Percentiles rank a stretch among this genome's conserved stretches.
Evolutionary conservation across 2,888 invertebrate genomes (phyloP).

Genomic region (Galerucella pusilla): DNA sequence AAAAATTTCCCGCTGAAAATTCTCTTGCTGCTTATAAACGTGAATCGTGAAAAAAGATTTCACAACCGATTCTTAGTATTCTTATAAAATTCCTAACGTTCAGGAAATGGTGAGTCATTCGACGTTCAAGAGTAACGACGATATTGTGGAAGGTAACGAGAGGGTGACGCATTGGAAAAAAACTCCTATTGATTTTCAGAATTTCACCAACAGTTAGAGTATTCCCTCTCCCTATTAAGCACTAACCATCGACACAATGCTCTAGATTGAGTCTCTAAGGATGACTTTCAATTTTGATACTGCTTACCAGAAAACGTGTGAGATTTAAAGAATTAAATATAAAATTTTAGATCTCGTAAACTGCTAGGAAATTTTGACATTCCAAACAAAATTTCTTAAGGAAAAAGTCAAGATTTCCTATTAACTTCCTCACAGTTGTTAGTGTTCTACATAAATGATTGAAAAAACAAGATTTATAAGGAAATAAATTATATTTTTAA

Average conservation of each 20-base stretch:
- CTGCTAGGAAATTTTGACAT: too few species aligned
- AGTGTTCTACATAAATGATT: too few species aligned
- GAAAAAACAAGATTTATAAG: too few species aligned
- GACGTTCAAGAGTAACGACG: conserved; percentile 3
- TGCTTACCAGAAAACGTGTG: too few species aligned
- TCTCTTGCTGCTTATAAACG: neutral
- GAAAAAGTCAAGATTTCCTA: too few species aligned
- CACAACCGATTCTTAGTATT: neutral
- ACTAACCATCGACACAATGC: conserved; percentile 63
- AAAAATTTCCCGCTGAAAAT: neutral
- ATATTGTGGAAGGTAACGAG: conserved; percentile 22
- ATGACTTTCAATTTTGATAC: neutral
- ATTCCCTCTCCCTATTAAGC: conserved; percentile 40
- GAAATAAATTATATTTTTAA: too few species aligned
- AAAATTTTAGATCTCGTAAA: too few species aligned
- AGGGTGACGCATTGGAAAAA: conserved; percentile 58
- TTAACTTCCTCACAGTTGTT: too few species aligned
- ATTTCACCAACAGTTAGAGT: conserved; percentile 49
- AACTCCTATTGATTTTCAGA: conserved; percentile 56
- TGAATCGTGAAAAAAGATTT: neutral
- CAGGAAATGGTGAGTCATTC: conserved; percentile 23
- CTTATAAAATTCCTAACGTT: neutral
- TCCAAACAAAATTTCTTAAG: too few species aligned
- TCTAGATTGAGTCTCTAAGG: conserved; percentile 55
- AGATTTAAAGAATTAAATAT: too few species aligned